A percentile compares a stretch with the other conserved stretches of the same genome.
Conservation (phyloP, 2,888 invertebrate species). For the Orchestes rusci region DNA sequence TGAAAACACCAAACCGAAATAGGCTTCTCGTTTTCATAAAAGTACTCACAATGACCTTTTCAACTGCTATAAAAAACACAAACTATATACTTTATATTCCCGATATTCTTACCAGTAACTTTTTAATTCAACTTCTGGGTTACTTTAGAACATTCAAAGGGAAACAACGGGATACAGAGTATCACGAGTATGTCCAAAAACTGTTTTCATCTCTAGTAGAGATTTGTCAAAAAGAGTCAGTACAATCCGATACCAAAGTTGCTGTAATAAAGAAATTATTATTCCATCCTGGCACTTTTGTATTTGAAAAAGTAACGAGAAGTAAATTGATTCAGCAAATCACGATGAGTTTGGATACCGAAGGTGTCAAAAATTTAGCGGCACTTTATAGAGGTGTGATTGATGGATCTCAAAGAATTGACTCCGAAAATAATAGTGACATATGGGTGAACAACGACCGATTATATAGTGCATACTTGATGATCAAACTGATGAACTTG, state of each 20-base stretch:
- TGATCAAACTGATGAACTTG: constrained; percentile 45
- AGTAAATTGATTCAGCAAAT: constrained; percentile 58
- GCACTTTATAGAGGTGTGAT: constrained; percentile 54
- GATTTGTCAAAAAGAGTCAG: constrained; percentile 47
- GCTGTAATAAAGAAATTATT: constrained; percentile 56
- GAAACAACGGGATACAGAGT: constrained; percentile 51
- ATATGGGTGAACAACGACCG: constrained; percentile 63
- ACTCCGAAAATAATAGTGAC: constrained; percentile 42
- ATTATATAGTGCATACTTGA: constrained; percentile 55
- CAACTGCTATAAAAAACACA: constrained; percentile 38
- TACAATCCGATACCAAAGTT: constrained; percentile 50
- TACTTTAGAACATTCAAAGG: constrained; percentile 53
- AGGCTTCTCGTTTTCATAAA: constrained; percentile 55
- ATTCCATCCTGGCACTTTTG: constrained; percentile 62
- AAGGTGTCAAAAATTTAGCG: constrained; percentile 57
- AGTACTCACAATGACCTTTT: constrained; percentile 52
- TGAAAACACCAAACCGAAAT: constrained; percentile 51
- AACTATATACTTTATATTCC: constrained; percentile 45
- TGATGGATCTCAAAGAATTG: constrained; percentile 39
- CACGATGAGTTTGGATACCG: constrained; percentile 51
- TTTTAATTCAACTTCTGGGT: constrained; percentile 56
- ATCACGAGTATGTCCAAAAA: constrained; percentile 52
- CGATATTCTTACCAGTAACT: constrained; percentile 55
- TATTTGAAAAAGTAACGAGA: constrained; percentile 66
- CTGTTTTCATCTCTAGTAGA: constrained; percentile 48